phyloP scores from a whole-genome alignment of 2,888 invertebrate species.

The Eurois occulta region DNA sequence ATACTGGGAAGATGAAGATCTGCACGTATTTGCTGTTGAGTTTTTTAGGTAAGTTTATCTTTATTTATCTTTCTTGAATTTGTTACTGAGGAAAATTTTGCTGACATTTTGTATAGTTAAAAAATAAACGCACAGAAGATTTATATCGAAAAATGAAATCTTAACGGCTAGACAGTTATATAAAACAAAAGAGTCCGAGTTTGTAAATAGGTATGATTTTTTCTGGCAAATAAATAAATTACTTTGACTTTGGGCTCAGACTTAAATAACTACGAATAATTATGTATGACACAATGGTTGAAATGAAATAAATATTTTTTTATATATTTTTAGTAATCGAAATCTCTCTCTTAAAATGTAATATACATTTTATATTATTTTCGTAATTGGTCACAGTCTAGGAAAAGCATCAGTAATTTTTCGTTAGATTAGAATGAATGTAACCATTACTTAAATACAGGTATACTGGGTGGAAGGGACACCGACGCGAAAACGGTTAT shows the following conservation, averaged over 20 bases:
- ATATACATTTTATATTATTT: no score
- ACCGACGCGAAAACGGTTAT: no score
- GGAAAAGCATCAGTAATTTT: no score
- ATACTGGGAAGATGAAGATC: conserved; percentile 86
- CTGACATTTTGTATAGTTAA: background rate
- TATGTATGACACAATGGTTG: no score
- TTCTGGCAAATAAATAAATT: background rate
- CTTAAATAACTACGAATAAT: background rate
- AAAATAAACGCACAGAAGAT: background rate
- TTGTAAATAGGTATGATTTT: background rate
- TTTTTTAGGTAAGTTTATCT: conserved; percentile 86
- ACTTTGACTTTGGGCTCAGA: background rate
- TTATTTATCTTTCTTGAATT: conserved; percentile 6
- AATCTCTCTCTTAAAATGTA: no score
- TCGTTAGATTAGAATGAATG: no score
- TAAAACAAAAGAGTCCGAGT: background rate
- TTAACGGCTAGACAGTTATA: background rate
- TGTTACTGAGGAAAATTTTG: background rate
- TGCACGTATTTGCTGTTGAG: conserved; percentile 87
- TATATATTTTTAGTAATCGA: no score
- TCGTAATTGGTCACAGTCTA: no score
- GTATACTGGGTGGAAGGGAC: no score
- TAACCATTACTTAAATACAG: no score
- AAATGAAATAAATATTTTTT: no score
- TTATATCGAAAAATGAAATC: background rate